Conservation (phyloP, 2,113 vertebrate species). For the Prietella phreatophila region DNA sequence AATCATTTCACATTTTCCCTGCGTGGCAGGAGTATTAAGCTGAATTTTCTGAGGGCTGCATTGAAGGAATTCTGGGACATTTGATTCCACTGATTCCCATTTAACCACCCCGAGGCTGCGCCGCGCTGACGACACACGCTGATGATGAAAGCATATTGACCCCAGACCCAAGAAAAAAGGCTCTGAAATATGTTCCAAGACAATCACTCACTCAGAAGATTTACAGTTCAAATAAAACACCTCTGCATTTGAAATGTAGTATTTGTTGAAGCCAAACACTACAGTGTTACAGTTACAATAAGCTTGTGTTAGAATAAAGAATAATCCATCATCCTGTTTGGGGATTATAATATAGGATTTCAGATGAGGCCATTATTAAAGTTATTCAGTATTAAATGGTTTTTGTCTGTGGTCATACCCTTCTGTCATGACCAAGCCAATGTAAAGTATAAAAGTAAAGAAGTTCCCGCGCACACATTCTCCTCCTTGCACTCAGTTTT, state of each 20-base stretch:
- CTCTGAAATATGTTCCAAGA: constrained; percentile 35
- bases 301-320: constrained; percentile 32
- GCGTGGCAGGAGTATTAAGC: constrained; percentile 74
- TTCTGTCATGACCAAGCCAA: not conserved
- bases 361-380: not conserved
- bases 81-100: constrained; percentile 75
- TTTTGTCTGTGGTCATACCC: not conserved
- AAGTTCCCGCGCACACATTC: not conserved
- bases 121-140: constrained; percentile 66
- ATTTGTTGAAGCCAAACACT: constrained; percentile 22
- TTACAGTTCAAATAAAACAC: constrained; percentile 34
- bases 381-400: not conserved
- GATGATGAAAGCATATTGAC: constrained; percentile 71
- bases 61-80: constrained; percentile 73
- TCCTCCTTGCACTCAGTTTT: not conserved
- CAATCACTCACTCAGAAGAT: constrained; percentile 34
- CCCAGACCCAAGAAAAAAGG: constrained; percentile 39
- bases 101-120: constrained; percentile 65
- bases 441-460: not conserved
- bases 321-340: constrained; percentile 20
- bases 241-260: constrained; percentile 26
- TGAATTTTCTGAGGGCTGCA: constrained; percentile 74
- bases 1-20: constrained; percentile 80
- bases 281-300: constrained; percentile 48
- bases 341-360: constrained; percentile 23